A percentile compares a stretch with the other conserved stretches of the same genome.
phyloP scores from a whole-genome alignment of 2,113 vertebrate genomes.

The Regulus satrapa region DNA sequence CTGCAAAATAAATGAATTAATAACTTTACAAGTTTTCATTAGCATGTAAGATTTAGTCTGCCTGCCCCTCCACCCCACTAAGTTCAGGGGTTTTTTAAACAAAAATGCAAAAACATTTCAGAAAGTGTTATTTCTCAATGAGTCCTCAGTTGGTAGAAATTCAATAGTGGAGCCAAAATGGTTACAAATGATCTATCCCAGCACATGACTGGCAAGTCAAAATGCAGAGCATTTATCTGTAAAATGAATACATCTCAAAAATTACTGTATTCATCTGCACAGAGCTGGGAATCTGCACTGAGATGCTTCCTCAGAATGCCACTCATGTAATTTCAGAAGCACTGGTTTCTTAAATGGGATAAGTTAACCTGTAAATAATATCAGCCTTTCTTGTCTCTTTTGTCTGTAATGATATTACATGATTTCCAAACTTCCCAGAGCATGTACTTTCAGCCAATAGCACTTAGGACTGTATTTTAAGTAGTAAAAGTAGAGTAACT shows the following conservation, averaged over 20 bases:
- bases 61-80: accelerated
- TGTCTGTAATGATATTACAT: background rate
- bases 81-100: accelerated
- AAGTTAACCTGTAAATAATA: background rate
- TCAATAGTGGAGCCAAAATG: background rate
- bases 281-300: background rate
- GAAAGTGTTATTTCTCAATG: background rate
- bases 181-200: background rate
- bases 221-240: background rate
- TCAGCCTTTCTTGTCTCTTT: background rate
- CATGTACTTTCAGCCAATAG: background rate
- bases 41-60: background rate
- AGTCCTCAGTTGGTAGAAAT: background rate
- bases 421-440: background rate
- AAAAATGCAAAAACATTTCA: background rate
- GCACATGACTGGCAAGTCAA: background rate
- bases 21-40: background rate
- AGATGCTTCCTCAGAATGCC: background rate
- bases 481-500: background rate
- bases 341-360: background rate
- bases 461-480: background rate
- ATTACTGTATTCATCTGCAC: background rate
- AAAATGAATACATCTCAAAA: background rate
- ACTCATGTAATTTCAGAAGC: background rate
- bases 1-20: background rate